Percentiles rank a stretch among this genome's conserved stretches.
Conservation (phyloP, 2,797 vertebrate genomes). For the Sebastes matsubarae region DNA sequence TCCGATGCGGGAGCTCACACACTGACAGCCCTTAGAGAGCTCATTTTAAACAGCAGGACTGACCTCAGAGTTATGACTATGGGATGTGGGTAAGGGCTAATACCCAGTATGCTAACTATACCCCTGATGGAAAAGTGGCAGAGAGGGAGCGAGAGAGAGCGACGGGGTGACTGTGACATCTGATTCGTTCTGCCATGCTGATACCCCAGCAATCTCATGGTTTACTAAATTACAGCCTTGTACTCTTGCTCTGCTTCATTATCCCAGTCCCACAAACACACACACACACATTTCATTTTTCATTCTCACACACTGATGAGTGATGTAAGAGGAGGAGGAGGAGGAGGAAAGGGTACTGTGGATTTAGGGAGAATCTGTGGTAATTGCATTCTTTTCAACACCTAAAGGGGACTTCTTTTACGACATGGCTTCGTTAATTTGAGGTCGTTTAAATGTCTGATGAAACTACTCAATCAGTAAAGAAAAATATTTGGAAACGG, state of each 20-base stretch:
- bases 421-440: slow-evolving; percentile 6
- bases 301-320: slow-evolving; percentile 19
- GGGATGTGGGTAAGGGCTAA: slow-evolving; percentile 64
- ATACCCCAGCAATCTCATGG: slow-evolving; percentile 65
- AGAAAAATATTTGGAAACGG: slow-evolving; percentile 4
- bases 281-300: slow-evolving; percentile 19
- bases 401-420: neutral
- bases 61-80: slow-evolving; percentile 70
- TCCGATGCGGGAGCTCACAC: slow-evolving; percentile 48
- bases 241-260: slow-evolving; percentile 44
- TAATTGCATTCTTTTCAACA: slow-evolving; percentile 17
- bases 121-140: slow-evolving; percentile 68
- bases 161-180: slow-evolving; percentile 58
- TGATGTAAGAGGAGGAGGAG: slow-evolving; percentile 15
- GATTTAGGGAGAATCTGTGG: neutral
- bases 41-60: slow-evolving; percentile 59
- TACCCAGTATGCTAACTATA: slow-evolving; percentile 58
- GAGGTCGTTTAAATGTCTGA: slow-evolving; percentile 1
- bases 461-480: slow-evolving; percentile 8
- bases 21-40: slow-evolving; percentile 49
- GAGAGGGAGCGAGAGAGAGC: slow-evolving; percentile 24
- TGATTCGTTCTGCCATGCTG: slow-evolving; percentile 72
- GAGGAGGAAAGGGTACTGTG: neutral
- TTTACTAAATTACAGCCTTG: slow-evolving; percentile 64
- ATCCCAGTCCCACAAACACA: slow-evolving; percentile 33